Conservation (phyloP, 1,140 invertebrate genomes). For the Leptoteleia sp. region DNA sequence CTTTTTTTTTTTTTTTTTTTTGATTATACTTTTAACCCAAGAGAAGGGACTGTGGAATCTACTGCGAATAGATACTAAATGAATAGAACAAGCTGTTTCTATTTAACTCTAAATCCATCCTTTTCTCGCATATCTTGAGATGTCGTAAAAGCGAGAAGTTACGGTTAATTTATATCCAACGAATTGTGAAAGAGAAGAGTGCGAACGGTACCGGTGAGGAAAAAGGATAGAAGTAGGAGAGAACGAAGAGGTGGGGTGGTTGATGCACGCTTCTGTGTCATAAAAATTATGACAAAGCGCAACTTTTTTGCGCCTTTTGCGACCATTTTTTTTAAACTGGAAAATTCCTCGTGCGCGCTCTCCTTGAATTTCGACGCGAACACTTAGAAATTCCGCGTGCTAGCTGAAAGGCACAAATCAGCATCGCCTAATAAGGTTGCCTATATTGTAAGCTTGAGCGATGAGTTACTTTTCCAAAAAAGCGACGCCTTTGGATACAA, state of each 20-base stretch:
- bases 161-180: slow-evolving; percentile 67
- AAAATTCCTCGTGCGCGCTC: slow-evolving; percentile 39
- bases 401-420: slow-evolving; percentile 75
- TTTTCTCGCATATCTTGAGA: slow-evolving; percentile 62
- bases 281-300: slow-evolving; percentile 58
- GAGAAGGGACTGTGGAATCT: slow-evolving; percentile 55
- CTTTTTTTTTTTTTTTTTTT: no score
- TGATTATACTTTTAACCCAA: slow-evolving; percentile 25
- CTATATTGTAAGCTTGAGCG: slow-evolving; percentile 74
- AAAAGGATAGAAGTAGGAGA: slow-evolving; percentile 40
- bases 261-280: slow-evolving; percentile 22
- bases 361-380: slow-evolving; percentile 52
- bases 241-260: slow-evolving; percentile 6
- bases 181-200: slow-evolving; percentile 56
- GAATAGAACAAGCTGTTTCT: slow-evolving; percentile 65
- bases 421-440: slow-evolving; percentile 76
- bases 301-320: slow-evolving; percentile 29
- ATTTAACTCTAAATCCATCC: slow-evolving; percentile 65
- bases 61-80: slow-evolving; percentile 59
- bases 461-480: slow-evolving; percentile 64
- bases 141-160: slow-evolving; percentile 67
- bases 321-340: slow-evolving; percentile 44
- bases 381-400: slow-evolving; percentile 72
- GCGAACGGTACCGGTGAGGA: no score
- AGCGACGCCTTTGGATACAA: slow-evolving; percentile 50